These are phyloP conservation scores for Drosophila murphyi DNA, from an alignment of 1,140 invertebrate species.

Conservation along the genomic window DNA sequence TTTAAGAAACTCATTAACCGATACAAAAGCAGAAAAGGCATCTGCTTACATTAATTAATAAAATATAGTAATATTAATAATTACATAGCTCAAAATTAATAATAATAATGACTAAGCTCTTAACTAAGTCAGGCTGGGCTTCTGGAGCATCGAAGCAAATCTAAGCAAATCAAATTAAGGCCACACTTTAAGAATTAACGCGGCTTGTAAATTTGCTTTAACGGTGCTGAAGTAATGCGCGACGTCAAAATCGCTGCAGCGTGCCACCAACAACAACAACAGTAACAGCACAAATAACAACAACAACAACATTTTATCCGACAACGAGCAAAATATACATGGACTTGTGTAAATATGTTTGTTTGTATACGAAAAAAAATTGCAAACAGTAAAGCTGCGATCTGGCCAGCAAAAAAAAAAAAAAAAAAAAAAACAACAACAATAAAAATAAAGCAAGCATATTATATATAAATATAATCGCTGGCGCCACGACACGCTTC, in stretches of 20 bases:
- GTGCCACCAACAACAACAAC: constrained; percentile 44
- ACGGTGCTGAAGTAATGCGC: constrained; percentile 82
- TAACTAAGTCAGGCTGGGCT: neutral
- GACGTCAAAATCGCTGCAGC: constrained; percentile 73
- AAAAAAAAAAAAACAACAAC: constrained; percentile 39
- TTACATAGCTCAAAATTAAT: neutral
- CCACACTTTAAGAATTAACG: constrained; percentile 82
- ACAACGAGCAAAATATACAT: neutral
- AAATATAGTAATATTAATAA: neutral
- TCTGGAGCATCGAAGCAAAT: constrained; percentile 58
- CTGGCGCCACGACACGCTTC: constrained; percentile 82
- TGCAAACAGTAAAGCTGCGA: constrained; percentile 70
- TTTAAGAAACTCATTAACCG: no score
- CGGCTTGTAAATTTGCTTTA: constrained; percentile 78
- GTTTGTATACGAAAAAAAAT: neutral
- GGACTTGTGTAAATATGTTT: neutral
- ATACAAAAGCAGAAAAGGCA: no score
- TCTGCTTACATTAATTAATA: neutral
- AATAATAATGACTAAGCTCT: neutral
- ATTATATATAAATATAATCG: constrained; percentile 82
- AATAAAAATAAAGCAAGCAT: constrained; percentile 58
- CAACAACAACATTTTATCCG: no score
- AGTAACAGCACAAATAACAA: no score
- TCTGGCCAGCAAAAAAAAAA: constrained; percentile 41
- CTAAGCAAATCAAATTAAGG: constrained; percentile 81